Evolutionary conservation across 2,113 vertebrate genomes (phyloP).

Genomic region (Pterocles gutturalis): DNA sequence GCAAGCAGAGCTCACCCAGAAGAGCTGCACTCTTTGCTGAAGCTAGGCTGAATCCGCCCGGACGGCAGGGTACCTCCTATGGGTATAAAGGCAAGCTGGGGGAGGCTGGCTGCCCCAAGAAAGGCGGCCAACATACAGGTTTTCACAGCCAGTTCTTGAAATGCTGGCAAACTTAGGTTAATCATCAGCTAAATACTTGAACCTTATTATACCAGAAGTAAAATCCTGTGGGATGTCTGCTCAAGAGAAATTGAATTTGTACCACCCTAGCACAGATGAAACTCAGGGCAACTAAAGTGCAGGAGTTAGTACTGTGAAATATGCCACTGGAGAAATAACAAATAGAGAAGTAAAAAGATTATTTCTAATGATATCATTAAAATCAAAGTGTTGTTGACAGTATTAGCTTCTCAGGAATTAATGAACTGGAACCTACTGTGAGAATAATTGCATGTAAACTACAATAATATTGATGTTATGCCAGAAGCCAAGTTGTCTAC

Average conservation of each 20-base stretch:
- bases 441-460: conserved; percentile 38
- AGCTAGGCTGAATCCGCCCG: background rate
- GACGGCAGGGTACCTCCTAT: background rate
- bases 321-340: background rate
- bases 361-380: conserved; percentile 25
- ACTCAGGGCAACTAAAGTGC: background rate
- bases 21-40: background rate
- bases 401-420: conserved; percentile 16
- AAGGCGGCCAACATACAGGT: accelerated
- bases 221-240: background rate
- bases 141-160: background rate
- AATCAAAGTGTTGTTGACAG: background rate
- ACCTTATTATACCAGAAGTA: background rate
- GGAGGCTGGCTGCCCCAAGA: background rate
- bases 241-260: background rate
- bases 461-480: background rate
- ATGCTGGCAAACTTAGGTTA: background rate
- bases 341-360: background rate
- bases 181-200: background rate
- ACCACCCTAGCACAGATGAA: background rate
- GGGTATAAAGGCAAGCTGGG: background rate
- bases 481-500: background rate
- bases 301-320: background rate
- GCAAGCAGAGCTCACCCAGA: background rate
- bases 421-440: conserved; percentile 22